Conservation (phyloP, 2,888 invertebrate species). For the Rotaria magnacalcarata region DNA sequence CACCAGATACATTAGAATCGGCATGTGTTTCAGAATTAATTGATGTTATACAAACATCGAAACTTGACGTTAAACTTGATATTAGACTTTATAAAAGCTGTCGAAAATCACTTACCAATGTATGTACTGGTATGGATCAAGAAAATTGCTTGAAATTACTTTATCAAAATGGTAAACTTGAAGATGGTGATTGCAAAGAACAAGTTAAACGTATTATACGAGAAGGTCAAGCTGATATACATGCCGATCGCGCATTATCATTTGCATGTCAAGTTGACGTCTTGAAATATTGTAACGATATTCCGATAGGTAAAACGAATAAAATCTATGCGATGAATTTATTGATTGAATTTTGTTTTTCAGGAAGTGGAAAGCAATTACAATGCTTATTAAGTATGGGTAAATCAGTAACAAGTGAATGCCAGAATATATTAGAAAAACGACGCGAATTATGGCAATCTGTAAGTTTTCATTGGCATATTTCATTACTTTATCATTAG, state of each 20-base stretch:
- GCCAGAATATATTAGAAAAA: conserved; percentile 15
- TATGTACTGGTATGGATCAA: conserved; percentile 38
- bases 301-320: conserved; percentile 23
- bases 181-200: conserved; percentile 17
- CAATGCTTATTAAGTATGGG: conserved; percentile 41
- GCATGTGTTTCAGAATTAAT: conserved; percentile 19
- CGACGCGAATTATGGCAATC: conserved; percentile 41
- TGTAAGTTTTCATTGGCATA: conserved; percentile 37
- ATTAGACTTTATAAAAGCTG: conserved; percentile 14
- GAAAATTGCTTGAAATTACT: conserved; percentile 43
- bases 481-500: too few species aligned
- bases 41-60: conserved; percentile 21
- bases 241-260: conserved; percentile 43
- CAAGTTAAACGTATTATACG: conserved; percentile 41
- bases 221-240: conserved; percentile 44
- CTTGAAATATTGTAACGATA: conserved; percentile 38
- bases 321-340: not conserved
- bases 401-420: not conserved
- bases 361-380: conserved; percentile 24
- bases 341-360: not conserved
- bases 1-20: not conserved
- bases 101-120: conserved; percentile 8
- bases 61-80: conserved; percentile 3
- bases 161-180: conserved; percentile 37
- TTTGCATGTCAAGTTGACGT: conserved; percentile 39